These are phyloP conservation scores for Chionoecetes opilio DNA, from an alignment of 1,140 invertebrate species.

Conservation along the genomic window DNA sequence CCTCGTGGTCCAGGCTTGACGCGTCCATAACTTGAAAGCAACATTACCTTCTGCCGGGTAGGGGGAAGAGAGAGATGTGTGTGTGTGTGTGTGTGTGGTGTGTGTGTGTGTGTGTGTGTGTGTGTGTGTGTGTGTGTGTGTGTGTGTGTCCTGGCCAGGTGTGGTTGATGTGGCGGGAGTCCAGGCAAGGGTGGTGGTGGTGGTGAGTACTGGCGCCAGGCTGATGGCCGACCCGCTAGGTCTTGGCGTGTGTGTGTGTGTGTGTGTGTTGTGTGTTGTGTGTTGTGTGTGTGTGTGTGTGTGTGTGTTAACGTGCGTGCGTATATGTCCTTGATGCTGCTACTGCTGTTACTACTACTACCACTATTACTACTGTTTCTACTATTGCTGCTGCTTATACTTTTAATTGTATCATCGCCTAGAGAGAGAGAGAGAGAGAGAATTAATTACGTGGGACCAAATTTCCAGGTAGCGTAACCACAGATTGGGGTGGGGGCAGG, in stretches of 20 bases:
- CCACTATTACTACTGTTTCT: background rate
- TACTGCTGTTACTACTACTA: background rate
- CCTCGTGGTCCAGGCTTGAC: too few species aligned
- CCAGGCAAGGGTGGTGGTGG: background rate
- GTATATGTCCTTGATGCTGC: background rate
- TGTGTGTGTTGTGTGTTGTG: background rate
- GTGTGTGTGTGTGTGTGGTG: too few species aligned
- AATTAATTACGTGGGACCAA: background rate
- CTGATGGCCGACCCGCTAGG: background rate
- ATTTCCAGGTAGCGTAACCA: background rate
- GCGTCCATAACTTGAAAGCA: too few species aligned
- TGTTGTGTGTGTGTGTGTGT: constrained; percentile 27
- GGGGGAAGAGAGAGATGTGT: too few species aligned
- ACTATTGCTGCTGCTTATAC: background rate
- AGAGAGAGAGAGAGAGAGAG: background rate
- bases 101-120: too few species aligned
- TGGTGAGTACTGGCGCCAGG: background rate
- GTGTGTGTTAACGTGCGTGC: background rate
- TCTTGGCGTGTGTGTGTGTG: background rate
- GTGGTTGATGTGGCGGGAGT: background rate
- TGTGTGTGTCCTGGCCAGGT: background rate
- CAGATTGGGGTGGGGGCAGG: background rate
- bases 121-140: too few species aligned
- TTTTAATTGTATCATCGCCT: background rate
- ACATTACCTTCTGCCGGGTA: too few species aligned